These are phyloP conservation scores for Crenichthys baileyi DNA, from an alignment of 2,797 vertebrate genomes.

Conservation along the genomic window DNA sequence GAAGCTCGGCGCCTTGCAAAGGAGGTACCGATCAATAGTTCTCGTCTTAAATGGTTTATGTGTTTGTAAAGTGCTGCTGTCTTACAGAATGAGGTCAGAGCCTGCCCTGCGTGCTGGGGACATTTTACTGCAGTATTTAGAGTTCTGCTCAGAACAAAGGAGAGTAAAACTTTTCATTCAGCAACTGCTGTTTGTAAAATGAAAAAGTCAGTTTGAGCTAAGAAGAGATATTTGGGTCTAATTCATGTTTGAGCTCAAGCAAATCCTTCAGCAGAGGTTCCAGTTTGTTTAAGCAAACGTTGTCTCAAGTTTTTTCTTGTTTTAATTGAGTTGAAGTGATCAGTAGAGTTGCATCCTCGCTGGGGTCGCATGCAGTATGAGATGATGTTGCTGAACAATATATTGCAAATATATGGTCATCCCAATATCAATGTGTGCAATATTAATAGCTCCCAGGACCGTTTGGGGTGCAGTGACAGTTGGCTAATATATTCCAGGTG, in stretches of 20 bases:
- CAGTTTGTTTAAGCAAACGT: background rate
- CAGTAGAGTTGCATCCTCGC: no score
- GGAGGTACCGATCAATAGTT: slow-evolving; percentile 79
- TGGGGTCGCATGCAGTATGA: no score
- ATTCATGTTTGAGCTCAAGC: background rate
- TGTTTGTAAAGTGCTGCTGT: background rate
- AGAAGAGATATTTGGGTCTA: no score
- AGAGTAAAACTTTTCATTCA: background rate
- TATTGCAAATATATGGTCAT: no score
- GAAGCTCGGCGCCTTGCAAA: slow-evolving; percentile 92
- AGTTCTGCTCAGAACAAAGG: background rate
- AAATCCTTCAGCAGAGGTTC: background rate
- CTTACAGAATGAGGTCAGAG: background rate
- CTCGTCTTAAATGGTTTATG: background rate
- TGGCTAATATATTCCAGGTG: no score
- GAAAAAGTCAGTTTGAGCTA: background rate
- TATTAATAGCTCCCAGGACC: no score
- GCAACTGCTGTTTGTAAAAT: background rate
- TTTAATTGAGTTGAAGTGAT: no score
- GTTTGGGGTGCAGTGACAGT: no score
- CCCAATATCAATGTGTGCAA: no score
- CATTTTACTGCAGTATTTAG: background rate
- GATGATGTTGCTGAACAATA: no score
- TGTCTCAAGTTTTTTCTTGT: no score
- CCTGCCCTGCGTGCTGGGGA: background rate